Conservation (phyloP, 2,797 vertebrate species). For the Caiman crocodilus region DNA sequence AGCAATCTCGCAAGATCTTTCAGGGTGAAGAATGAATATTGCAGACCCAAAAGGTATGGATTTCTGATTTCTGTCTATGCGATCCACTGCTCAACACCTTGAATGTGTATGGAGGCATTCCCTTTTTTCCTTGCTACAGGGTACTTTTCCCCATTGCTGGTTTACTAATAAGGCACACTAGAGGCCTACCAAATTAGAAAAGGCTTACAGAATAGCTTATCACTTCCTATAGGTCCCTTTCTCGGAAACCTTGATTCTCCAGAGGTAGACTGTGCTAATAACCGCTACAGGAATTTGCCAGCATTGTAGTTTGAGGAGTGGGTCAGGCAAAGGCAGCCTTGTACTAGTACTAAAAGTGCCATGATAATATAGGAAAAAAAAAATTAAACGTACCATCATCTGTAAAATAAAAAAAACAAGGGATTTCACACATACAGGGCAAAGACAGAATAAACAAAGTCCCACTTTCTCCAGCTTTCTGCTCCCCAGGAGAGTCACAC, state of each 20-base stretch:
- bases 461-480: slow-evolving; percentile 55
- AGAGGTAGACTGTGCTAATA: not conserved
- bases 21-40: not conserved
- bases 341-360: not conserved
- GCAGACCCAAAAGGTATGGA: not conserved
- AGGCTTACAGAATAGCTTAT: not conserved
- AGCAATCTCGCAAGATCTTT: not conserved
- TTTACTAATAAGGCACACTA: not conserved
- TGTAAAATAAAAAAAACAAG: slow-evolving; percentile 33
- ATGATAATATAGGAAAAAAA: not conserved
- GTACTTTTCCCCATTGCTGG: not conserved
- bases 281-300: not conserved
- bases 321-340: not conserved
- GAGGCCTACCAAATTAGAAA: not conserved
- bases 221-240: not conserved
- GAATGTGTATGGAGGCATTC: not conserved
- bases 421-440: not conserved
- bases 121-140: not conserved
- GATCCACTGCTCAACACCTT: no score
- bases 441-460: slow-evolving; percentile 10
- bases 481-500: slow-evolving; percentile 72
- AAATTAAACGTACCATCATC: not conserved
- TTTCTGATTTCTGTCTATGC: not conserved
- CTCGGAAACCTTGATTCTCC: not conserved
- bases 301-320: not conserved